phyloP scores from a whole-genome alignment of 2,797 vertebrate species.

The Clarias platycephalus region DNA sequence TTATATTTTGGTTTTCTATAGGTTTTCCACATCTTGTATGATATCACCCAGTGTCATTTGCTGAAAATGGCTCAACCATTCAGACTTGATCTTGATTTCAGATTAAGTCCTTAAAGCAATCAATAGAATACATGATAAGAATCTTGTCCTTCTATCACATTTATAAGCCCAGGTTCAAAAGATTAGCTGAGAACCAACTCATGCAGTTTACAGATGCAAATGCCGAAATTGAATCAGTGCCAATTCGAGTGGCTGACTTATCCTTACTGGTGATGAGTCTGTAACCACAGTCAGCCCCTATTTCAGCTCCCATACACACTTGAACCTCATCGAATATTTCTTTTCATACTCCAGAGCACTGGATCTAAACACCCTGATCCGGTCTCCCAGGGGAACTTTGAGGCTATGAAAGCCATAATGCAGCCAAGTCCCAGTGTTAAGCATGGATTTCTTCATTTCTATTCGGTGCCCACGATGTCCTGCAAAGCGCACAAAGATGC shows the following conservation, averaged over 20 bases:
- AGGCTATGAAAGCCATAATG: constrained; percentile 10
- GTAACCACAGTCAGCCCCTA: background rate
- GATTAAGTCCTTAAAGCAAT: background rate
- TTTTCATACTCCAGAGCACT: background rate
- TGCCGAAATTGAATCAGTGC: background rate
- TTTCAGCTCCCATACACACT: background rate
- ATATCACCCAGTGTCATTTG: background rate
- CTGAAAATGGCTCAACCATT: background rate
- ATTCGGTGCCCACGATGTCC: background rate
- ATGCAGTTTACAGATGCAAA: background rate
- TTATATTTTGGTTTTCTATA: background rate
- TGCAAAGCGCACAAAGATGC: background rate
- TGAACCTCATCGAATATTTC: background rate
- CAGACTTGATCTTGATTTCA: background rate
- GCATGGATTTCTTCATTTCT: background rate
- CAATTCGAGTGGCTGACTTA: background rate
- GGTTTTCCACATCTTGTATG: background rate
- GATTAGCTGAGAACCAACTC: background rate
- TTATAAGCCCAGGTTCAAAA: background rate
- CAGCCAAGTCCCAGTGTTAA: background rate
- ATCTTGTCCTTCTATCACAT: background rate
- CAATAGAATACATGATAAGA: background rate
- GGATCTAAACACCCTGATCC: background rate
- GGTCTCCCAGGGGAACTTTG: background rate
- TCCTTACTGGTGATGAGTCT: background rate